Conservation (phyloP, 2,113 vertebrate genomes). For the Anarhynchus alexandrinus region DNA sequence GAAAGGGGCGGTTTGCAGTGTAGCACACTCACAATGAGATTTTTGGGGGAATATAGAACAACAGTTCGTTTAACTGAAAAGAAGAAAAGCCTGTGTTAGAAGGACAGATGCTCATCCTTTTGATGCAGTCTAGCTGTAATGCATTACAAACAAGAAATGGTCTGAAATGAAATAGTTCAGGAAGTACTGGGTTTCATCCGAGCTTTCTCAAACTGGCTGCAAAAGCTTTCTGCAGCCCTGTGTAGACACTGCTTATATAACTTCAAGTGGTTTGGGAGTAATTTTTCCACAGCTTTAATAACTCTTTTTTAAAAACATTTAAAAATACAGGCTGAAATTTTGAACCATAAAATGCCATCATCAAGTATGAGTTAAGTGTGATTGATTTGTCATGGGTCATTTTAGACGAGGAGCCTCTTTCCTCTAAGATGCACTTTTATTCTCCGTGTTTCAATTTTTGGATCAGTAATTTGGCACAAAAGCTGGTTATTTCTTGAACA, state of each 20-base stretch:
- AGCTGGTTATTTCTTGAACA: not conserved
- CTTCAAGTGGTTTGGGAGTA: not conserved
- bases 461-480: not conserved
- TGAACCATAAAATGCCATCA: not conserved
- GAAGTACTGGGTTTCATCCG: not conserved
- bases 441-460: not conserved
- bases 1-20: not conserved
- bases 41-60: not conserved
- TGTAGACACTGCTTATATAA: not conserved
- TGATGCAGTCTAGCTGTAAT: not conserved
- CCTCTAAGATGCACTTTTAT: not conserved
- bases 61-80: not conserved
- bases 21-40: not conserved
- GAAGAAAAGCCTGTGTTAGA: not conserved
- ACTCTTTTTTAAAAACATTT: not conserved
- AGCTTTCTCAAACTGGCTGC: not conserved
- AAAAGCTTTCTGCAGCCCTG: not conserved
- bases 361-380: not conserved
- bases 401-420: not conserved
- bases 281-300: not conserved
- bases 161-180: not conserved
- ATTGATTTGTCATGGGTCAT: not conserved
- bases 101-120: rapidly evolving
- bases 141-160: not conserved
- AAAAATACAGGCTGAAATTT: not conserved